Percentiles rank a stretch among this genome's conserved stretches.
Evolutionary conservation across 2,797 vertebrate genomes (phyloP).

Genomic region (Novumbra hubbsi): DNA sequence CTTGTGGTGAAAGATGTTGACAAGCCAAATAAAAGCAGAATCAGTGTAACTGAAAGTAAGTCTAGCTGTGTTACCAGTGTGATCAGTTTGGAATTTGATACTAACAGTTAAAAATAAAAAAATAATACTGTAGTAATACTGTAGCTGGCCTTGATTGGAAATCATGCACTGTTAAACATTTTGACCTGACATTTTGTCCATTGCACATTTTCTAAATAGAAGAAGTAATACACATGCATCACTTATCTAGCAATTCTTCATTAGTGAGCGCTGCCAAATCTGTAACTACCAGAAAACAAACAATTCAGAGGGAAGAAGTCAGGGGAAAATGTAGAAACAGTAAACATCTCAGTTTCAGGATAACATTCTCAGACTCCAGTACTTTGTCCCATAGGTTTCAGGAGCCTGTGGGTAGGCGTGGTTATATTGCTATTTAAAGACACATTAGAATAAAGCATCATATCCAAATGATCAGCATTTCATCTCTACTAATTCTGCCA

Average conservation of each 20-base stretch:
- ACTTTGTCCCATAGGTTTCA: constrained; percentile 25
- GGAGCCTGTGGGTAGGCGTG: constrained; percentile 32
- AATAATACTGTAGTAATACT: too few species aligned
- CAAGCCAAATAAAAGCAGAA: too few species aligned
- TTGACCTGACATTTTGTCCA: neutral
- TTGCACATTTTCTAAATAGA: neutral
- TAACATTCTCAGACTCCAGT: constrained; percentile 29
- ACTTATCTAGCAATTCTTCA: neutral
- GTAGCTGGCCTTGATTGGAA: neutral
- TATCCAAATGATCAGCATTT: constrained; percentile 49
- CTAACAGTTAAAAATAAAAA: too few species aligned
- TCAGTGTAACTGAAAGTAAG: too few species aligned
- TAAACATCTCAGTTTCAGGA: constrained; percentile 26
- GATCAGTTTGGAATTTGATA: too few species aligned
- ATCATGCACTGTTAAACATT: neutral
- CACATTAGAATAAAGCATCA: constrained; percentile 33
- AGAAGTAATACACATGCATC: neutral
- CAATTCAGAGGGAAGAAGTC: too few species aligned
- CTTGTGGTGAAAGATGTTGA: too few species aligned
- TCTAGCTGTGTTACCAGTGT: too few species aligned
- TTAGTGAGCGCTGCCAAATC: neutral
- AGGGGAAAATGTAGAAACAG: constrained; percentile 10
- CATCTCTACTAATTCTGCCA: constrained; percentile 34
- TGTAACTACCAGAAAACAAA: neutral
- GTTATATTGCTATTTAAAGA: constrained; percentile 46